phyloP scores from a whole-genome alignment of 2,888 invertebrate genomes.

The Fabriciana adippe region DNA sequence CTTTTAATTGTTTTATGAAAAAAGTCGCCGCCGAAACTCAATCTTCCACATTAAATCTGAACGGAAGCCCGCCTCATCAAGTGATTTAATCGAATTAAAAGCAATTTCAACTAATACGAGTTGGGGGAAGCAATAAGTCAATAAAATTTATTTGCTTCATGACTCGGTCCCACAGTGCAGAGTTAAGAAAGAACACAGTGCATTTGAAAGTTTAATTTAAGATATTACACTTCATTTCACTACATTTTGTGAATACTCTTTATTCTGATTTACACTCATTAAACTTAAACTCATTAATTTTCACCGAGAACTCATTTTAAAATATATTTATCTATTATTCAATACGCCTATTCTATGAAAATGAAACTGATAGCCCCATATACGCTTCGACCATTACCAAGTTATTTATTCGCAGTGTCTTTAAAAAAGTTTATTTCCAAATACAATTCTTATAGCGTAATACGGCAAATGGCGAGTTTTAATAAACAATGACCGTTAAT shows the following conservation, averaged over 20 bases:
- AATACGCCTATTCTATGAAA: no score
- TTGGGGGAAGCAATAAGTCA: conserved; percentile 59
- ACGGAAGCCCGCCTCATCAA: conserved; percentile 67
- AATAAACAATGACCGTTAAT: neutral
- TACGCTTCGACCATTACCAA: no score
- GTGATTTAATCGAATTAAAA: conserved; percentile 68
- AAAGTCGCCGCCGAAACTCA: conserved; percentile 38
- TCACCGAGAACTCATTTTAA: neutral
- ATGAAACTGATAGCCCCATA: no score
- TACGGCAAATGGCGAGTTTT: neutral
- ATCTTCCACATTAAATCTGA: conserved; percentile 47
- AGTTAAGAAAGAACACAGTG: neutral
- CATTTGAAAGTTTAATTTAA: neutral
- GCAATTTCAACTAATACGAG: conserved; percentile 61
- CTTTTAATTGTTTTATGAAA: conserved; percentile 41
- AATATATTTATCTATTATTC: neutral
- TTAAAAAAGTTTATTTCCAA: neutral
- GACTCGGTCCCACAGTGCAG: conserved; percentile 27
- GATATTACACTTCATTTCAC: neutral
- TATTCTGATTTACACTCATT: no score
- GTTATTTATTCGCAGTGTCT: no score
- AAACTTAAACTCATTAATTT: no score
- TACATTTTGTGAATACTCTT: neutral
- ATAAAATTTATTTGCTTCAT: conserved; percentile 52
- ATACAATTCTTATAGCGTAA: neutral